Percentiles rank a stretch among this genome's conserved stretches.
Evolutionary conservation across 2,113 vertebrate genomes (phyloP).

Genomic region (Hypanus sabinus): DNA sequence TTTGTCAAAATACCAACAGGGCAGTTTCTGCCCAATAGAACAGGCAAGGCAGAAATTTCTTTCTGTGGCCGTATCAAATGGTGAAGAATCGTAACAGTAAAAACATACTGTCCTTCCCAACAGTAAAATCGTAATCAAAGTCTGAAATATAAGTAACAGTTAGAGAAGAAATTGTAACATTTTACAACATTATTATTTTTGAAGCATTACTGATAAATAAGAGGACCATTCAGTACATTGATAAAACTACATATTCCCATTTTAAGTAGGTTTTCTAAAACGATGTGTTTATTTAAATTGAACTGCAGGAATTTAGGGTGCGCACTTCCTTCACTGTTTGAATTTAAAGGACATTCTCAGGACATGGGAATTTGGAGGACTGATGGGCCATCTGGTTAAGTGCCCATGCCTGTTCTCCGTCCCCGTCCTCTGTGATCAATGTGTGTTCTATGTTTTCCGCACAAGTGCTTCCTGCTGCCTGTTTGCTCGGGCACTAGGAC

Average conservation of each 20-base stretch:
- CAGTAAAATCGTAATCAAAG: background rate
- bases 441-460: background rate
- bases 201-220: background rate
- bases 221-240: background rate
- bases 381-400: background rate
- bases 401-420: background rate
- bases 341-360: background rate
- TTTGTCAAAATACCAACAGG: background rate
- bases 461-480: background rate
- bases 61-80: background rate
- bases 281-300: background rate
- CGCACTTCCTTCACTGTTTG: background rate
- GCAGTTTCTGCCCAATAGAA: background rate
- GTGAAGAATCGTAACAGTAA: background rate
- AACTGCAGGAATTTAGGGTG: background rate
- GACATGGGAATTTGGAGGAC: background rate
- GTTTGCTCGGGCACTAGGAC: background rate
- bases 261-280: background rate
- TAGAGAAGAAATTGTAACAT: background rate
- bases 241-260: background rate
- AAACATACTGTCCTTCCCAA: too few species aligned
- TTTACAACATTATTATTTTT: background rate
- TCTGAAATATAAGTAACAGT: background rate
- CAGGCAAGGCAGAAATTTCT: background rate
- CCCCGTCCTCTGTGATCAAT: too few species aligned